Conservation (phyloP, 2,797 vertebrate genomes). For the Emydoidea blandingii region DNA sequence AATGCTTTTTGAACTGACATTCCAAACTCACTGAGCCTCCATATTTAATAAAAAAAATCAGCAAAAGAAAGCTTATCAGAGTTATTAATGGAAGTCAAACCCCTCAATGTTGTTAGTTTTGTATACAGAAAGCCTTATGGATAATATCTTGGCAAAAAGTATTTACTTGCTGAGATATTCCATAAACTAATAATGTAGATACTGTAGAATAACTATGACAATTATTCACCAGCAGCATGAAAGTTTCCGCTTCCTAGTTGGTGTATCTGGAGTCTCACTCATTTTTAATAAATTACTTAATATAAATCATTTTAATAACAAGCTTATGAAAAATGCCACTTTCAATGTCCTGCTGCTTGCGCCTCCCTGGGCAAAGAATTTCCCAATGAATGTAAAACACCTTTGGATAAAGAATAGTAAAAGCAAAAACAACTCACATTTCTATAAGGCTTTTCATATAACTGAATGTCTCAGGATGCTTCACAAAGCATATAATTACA, state of each 20-base stretch:
- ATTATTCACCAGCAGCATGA: not conserved
- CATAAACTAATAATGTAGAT: accelerated
- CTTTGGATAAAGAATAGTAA: slow-evolving; percentile 28
- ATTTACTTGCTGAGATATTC: not conserved
- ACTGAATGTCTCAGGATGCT: slow-evolving; percentile 52
- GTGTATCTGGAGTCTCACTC: not conserved
- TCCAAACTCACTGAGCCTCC: not conserved
- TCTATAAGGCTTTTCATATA: slow-evolving; percentile 46
- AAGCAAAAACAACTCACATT: slow-evolving; percentile 19
- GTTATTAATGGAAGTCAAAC: accelerated
- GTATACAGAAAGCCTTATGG: not conserved
- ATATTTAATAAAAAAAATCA: not conserved
- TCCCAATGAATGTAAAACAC: not conserved
- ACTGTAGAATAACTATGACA: not conserved
- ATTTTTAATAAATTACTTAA: not conserved
- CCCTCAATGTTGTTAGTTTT: not conserved
- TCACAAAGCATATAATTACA: slow-evolving; percentile 69
- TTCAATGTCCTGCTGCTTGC: not conserved
- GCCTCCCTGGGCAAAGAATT: slow-evolving; percentile 11
- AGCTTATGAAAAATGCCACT: not conserved
- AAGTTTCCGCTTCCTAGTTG: not conserved
- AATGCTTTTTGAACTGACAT: not conserved
- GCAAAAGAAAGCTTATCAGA: not conserved
- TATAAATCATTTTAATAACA: not conserved
- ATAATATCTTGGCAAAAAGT: not conserved